Base-by-base conservation (phyloP, 2,888 invertebrate genomes). In the Harpalus rubripes region DNA sequence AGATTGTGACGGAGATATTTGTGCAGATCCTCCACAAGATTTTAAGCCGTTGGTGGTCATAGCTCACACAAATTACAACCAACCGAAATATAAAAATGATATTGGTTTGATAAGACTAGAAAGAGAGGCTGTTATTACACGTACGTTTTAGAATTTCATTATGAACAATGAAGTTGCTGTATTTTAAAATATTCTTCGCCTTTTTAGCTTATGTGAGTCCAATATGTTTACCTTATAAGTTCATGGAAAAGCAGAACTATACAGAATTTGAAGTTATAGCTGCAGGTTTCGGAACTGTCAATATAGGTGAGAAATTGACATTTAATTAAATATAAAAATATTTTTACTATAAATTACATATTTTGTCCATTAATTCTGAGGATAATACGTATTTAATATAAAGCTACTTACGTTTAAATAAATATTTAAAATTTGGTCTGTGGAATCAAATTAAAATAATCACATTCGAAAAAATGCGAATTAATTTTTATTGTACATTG, bases 271-370 rank as follows among this genome's bases (percentile, higher is more conserved):
- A 90, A 86, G 91, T 91, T 0, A 88, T 89, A 0, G 93, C 93
- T 0, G 92, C 93, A 0, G 94, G 94, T 0, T 94, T 94, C 94
- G 94, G 94, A 12, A 90, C 92, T 18, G 93, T 93, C 0, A 93
- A 93, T 86, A 87, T 88, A 0, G 92, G 92, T 85, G 65, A 81
- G 81, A 44, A 41, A 7, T 63, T 26, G 18, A 63, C 18, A 63
- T 15, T 72, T 44, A 15, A 12, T 52, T 52, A 12, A 12, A 8
- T 52, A 32, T 32, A 5, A 4, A 32, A 32, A 32, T 32, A 32
- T 32, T 32, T 32, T 32, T 32, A 32, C 32, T 32, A 32, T 4
- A 32, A 32, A 32, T 32, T 32, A 32, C 22, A 32, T 32, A 32
- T 32, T 32, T 32, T 32, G 1, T 22, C 22, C 3, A 22, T 22